Percentiles rank a stretch among this genome's conserved stretches.
phyloP scores from a whole-genome alignment of 1,140 invertebrate genomes.

The Lucilia sericata region DNA sequence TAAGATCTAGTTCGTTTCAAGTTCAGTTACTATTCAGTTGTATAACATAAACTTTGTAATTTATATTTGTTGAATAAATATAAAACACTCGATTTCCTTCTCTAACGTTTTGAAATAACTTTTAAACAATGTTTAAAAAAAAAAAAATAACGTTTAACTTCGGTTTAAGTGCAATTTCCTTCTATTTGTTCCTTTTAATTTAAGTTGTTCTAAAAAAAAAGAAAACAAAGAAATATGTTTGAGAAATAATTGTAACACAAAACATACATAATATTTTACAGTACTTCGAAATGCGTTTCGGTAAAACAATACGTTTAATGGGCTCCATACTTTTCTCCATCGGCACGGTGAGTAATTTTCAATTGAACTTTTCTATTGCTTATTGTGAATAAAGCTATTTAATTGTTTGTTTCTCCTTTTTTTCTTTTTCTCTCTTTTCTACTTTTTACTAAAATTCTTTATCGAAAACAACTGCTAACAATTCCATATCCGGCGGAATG shows the following conservation, averaged over 20 bases:
- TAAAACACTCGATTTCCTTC: no score
- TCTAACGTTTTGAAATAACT: no score
- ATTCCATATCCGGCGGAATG: neutral
- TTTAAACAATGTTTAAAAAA: no score
- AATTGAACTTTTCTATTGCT: neutral
- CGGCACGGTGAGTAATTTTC: conserved; percentile 73
- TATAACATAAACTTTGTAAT: no score
- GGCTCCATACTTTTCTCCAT: conserved; percentile 80
- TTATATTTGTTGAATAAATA: no score
- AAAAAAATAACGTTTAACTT: no score
- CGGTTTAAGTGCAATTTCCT: no score
- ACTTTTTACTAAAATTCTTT: neutral
- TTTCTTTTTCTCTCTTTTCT: neutral
- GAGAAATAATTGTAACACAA: neutral
- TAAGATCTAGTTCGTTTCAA: no score
- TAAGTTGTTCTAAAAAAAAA: no score
- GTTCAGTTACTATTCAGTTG: no score
- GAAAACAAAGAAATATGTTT: neutral
- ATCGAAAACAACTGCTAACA: neutral
- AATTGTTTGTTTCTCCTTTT: neutral
- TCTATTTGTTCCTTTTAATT: no score
- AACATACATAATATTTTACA: conserved; percentile 67
- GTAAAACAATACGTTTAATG: conserved; percentile 77
- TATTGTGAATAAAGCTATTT: neutral
- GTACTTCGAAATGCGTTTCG: conserved; percentile 86